phyloP scores from a whole-genome alignment of 2,113 vertebrate genomes.

The Phaethon lepturus region DNA sequence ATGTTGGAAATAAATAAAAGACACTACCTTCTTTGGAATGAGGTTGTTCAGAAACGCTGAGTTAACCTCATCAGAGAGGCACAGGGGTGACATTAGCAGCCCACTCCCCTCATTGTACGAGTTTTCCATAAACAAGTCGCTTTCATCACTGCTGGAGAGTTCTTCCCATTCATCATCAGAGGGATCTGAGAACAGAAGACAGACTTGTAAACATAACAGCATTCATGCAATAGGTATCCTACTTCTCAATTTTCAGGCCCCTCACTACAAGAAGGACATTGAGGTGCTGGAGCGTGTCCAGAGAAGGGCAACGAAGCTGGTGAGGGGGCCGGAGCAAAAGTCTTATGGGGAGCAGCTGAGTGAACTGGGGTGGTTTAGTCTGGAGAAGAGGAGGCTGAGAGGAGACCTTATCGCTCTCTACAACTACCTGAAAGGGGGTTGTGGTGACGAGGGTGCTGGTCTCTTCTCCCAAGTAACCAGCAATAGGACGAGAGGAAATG shows the following conservation, averaged over 20 bases:
- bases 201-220: background rate
- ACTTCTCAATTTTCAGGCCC: background rate
- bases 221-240: background rate
- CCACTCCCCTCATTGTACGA: conserved; percentile 75
- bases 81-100: conserved; percentile 89
- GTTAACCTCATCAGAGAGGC: conserved; percentile 91
- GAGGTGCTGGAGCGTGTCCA: no score
- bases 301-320: no score
- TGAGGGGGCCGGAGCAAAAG: no score
- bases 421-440: no score
- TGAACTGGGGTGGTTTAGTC: no score
- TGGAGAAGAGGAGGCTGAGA: no score
- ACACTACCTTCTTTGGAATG: conserved; percentile 89
- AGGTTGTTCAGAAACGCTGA: conserved; percentile 84
- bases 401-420: no score
- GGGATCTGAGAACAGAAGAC: conserved; percentile 73
- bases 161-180: conserved; percentile 97
- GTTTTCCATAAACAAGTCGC: conserved; percentile 85
- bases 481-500: no score
- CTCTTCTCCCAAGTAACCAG: no score
- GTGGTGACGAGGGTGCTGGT: no score
- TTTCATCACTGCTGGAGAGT: conserved; percentile 93
- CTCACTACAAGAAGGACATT: no score
- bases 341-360: no score
- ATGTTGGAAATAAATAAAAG: background rate